Conservation (phyloP, 2,797 vertebrate genomes). For the Pseudomugil gertrudae region DNA sequence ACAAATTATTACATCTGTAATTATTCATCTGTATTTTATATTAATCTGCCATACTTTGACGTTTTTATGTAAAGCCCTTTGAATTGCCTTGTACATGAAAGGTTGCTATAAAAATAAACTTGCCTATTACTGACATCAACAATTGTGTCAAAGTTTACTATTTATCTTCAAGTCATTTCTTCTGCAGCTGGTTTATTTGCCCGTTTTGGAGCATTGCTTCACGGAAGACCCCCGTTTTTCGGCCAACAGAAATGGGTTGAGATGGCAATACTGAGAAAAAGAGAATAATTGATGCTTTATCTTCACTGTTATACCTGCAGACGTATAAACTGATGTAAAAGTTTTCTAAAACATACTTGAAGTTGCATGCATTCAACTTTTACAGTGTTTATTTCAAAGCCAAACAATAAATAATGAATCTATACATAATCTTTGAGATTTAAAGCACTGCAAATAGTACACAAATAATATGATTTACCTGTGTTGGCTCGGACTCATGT, state of each 20-base stretch:
- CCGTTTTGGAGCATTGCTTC: slow-evolving; percentile 72
- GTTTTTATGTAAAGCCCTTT: too few species aligned
- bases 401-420: not conserved
- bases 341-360: not conserved
- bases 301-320: not conserved
- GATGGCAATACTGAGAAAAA: slow-evolving; percentile 70
- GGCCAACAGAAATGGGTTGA: slow-evolving; percentile 78
- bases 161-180: not conserved
- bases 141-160: not conserved
- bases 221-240: slow-evolving; percentile 70
- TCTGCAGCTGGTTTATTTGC: slow-evolving; percentile 34
- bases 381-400: not conserved
- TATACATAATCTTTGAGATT: not conserved
- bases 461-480: slow-evolving; percentile 56
- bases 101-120: too few species aligned
- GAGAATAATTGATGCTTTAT: not conserved
- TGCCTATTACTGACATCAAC: not conserved
- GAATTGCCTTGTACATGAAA: too few species aligned
- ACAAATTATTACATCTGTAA: not conserved
- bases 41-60: too few species aligned
- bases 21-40: too few species aligned
- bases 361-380: not conserved
- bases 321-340: not conserved
- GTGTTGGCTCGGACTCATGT: slow-evolving; percentile 33
- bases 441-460: not conserved